Evolutionary conservation across 2,113 vertebrate species (phyloP).

Genomic region (Notiomystis cincta): DNA sequence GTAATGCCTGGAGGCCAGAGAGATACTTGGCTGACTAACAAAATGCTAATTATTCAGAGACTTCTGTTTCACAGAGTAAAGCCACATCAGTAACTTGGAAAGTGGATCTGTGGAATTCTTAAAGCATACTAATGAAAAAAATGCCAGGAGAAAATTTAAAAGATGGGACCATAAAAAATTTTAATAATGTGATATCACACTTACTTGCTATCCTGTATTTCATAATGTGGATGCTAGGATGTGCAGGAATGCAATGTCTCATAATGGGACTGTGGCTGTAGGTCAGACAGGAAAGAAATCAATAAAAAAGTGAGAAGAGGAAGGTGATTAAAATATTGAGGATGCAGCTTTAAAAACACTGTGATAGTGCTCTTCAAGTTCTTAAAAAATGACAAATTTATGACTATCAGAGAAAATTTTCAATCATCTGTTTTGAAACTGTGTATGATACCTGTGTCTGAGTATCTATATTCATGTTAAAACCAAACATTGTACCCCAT

Average conservation of each 20-base stretch:
- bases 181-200: not conserved
- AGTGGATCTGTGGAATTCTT: not conserved
- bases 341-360: not conserved
- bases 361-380: not conserved
- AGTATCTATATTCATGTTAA: not conserved
- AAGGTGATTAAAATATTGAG: not conserved
- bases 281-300: not conserved
- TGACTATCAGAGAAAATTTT: not conserved
- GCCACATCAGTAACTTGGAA: not conserved
- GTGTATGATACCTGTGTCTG: not conserved
- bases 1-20: constrained; percentile 4
- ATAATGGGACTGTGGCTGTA: not conserved
- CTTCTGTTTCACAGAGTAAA: constrained; percentile 19
- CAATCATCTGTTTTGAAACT: not conserved
- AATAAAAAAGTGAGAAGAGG: not conserved
- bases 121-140: not conserved
- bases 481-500: not conserved
- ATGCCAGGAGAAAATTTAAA: not conserved
- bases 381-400: not conserved
- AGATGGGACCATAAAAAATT: not conserved
- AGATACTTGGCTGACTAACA: constrained; percentile 21
- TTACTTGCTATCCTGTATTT: not conserved
- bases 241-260: not conserved
- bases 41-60: constrained; percentile 20
- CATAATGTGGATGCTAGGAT: not conserved